Evolutionary conservation across 2,113 vertebrate genomes (phyloP), one percentile per base, ranked within the genome.

Genomic region (Columba livia): DNA sequence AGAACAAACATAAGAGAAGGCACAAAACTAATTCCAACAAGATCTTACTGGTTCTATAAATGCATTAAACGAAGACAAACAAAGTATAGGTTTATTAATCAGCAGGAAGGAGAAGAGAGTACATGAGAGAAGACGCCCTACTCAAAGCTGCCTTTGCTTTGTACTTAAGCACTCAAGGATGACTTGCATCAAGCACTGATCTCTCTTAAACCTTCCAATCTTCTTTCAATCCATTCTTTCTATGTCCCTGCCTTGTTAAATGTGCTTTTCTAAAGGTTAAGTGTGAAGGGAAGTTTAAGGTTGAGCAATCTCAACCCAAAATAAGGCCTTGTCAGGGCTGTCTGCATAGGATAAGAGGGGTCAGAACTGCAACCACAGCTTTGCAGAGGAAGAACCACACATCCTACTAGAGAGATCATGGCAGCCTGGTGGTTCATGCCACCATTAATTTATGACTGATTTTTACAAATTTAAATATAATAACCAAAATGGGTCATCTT

Each of bases 101-200:
- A 86, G 75, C 85, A 85, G 88, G 72, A 95, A 93, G 65, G 65
- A 88, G 44, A 89, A 83, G 47, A 84, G 44, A 90, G 42, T 51
- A 78, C 56, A 51, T 0, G 3, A 90, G 48, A 88, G 56, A 74
- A 93, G 75, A 88, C 6, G 1, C 34, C 72, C 86, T 86, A 56
- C 77, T 95, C 94, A 96, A 86, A 95, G 61, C 73, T 32, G 79
- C 58, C 94, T 86, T 87, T 93, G 65, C 89, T 92, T 93, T 94
- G 86, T 86, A 81, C 56, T 87, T 87, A 85, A 72, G 91, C 93
- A 81, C 38, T 84, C 65, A 81, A 72, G 72, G 83, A 89, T 89
- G 84, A 89, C 89, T 87, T 94, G 84, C 77, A 94, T 94, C 90
- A 87, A 79, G 89, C 32, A 67, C 65, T 81, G 70, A 89, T 90